Conservation (phyloP, 1,140 invertebrate genomes). For the Zophobas morio region DNA sequence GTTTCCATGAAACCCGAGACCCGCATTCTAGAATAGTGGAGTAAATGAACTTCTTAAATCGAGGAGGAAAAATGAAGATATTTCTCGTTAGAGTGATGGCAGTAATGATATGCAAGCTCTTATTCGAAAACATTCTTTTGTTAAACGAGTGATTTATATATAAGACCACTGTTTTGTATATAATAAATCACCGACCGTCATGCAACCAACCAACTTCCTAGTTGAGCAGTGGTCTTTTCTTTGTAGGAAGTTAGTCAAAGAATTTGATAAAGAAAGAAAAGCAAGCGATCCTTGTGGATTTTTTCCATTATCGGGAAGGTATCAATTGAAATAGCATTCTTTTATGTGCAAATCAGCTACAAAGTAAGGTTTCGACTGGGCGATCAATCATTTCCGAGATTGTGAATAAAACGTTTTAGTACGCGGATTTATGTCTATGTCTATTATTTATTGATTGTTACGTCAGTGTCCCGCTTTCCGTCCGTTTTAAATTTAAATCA, state of each 20-base stretch:
- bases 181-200: slow-evolving; percentile 36
- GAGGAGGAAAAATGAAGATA: not conserved
- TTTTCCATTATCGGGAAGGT: slow-evolving; percentile 33
- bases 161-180: slow-evolving; percentile 24
- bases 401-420: slow-evolving; percentile 29
- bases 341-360: slow-evolving; percentile 40
- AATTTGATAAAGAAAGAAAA: slow-evolving; percentile 7
- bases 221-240: not conserved
- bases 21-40: too few relatives aligned
- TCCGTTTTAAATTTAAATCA: slow-evolving; percentile 36
- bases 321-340: slow-evolving; percentile 32
- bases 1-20: too few relatives aligned
- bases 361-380: slow-evolving; percentile 24
- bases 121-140: slow-evolving; percentile 20
- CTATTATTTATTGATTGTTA: slow-evolving; percentile 36
- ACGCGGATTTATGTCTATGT: slow-evolving; percentile 23
- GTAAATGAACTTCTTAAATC: too few relatives aligned
- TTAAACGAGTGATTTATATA: slow-evolving; percentile 24
- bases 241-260: slow-evolving; percentile 12
- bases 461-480: slow-evolving; percentile 13
- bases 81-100: not conserved
- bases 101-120: slow-evolving; percentile 29
- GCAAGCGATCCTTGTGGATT: not conserved
- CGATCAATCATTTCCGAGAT: slow-evolving; percentile 35
- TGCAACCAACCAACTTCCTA: slow-evolving; percentile 6